Evolutionary conservation across 2,797 vertebrate genomes (phyloP), one percentile per base, ranked within the genome.

Genomic region (Dermochelys coriacea): DNA sequence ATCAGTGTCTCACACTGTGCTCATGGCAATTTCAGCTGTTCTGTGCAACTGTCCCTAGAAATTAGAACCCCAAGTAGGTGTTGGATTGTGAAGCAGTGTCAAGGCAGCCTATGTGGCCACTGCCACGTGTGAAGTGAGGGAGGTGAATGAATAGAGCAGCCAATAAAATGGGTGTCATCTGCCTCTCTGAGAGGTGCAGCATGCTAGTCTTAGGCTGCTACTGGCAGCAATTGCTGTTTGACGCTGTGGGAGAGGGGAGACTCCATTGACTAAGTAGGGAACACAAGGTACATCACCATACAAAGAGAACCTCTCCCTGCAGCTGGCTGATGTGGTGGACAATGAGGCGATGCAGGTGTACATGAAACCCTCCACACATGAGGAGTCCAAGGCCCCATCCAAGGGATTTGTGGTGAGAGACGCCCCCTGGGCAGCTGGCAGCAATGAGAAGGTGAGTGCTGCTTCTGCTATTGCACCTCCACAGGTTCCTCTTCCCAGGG

Each of bases 371-470:
- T 97, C 99, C 2, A 95, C 97, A 7, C 97, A 98, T 3, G 99
- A 99, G 83, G 99, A 99, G 94, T 98, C 98, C 4, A 99, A 99
- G 87, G 99, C 99, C 2, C 98, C 98, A 16, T 99, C 99, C 89
- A 99, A 99, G 98, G 99, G 99, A 93, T 99, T 99, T 82, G 99
- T 99, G 98, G 99, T 99, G 97, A 98, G 99, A 95, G 99, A 99
- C 88, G 99, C 99, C 31, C 99, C 99, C 49, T 99, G 99, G 99
- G 97, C 99, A 37, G 98, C 98, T 8, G 98, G 94, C 94, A 97
- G 95, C 97, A 99, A 96, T 0, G 99, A 99, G 96, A 99, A 99
- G 99, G 99, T 99, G 88, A 98, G 96, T n/a, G 10, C n/a, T 10
- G 6, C 75, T 51, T 25, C 49, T 88, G 9, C 37, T 68, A 41